Conservation (phyloP, 2,797 vertebrate species). For the Buceros bicornis region DNA sequence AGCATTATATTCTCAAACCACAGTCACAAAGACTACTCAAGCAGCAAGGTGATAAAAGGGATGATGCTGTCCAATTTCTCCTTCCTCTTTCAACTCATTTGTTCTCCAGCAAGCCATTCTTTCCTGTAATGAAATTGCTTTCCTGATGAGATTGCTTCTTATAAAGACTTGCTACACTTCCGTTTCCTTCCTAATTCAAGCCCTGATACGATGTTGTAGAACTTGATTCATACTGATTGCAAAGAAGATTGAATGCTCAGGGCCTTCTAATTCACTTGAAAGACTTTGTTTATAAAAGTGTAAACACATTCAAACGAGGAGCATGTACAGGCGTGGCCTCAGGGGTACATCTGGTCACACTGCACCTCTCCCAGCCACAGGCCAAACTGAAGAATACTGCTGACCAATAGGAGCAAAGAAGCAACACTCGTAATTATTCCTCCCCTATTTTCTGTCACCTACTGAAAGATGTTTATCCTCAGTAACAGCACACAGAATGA, state of each 20-base stretch:
- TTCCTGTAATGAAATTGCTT: background rate
- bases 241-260: conserved; percentile 9
- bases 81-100: conserved; percentile 13
- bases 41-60: background rate
- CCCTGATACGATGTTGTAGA: background rate
- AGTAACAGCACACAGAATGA: conserved; percentile 5
- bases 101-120: background rate
- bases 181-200: conserved; percentile 2
- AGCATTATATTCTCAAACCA: conserved; percentile 2
- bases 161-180: background rate
- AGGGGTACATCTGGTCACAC: background rate
- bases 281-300: background rate
- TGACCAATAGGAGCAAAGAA: background rate
- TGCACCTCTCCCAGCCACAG: background rate
- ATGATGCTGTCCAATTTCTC: background rate
- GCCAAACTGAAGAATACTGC: conserved; percentile 12
- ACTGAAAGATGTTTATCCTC: background rate
- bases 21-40: background rate
- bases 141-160: background rate
- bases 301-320: conserved; percentile 22
- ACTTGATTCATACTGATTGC: background rate
- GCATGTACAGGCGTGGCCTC: background rate
- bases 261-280: conserved; percentile 6
- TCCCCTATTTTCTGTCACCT: background rate
- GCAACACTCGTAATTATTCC: background rate